Evolutionary conservation across 2,888 invertebrate species (phyloP), one percentile per base, ranked within the genome.

Genomic region (Mechanitis mazaeus): DNA sequence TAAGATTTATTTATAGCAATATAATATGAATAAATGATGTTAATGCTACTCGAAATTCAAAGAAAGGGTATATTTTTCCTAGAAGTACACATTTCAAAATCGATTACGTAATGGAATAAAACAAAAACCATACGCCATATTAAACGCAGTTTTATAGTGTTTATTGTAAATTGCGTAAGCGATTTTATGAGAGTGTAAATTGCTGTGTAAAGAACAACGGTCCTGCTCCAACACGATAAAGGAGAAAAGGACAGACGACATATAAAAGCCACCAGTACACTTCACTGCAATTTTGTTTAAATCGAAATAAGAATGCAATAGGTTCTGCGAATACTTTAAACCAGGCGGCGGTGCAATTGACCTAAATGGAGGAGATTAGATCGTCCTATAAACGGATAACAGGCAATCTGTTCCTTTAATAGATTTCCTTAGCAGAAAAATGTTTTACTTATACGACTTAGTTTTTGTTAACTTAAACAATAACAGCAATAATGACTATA

Each of bases 301-400:
- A 56, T 53, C 61, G 20, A 56, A 56, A 59, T 55, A 61, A 58
- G 55, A 58, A 54, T 42, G 58, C 54, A 58, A 56, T 61, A 45
- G 35, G 59, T 64, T 66, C 59, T 55, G 46, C 42, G 55, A 61
- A 59, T 54, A 42, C 55, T 59, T 61, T 33, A 63, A 54, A 63
- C 65, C 59, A 67, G 68, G 69, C 68, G 75, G 74, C 78, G 75
- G 75, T 75, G 77, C 79, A 81, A 74, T 72, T 81, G 83, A 81
- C 80, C 81, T 70, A 78, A 81, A 83, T 81, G 78, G 72, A 75
- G 70, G 69, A 74, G 72, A 74, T 75, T 75, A 74, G 70, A 76
- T 69, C 68, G 64, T 66, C 71, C 74, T 73, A 75, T 78, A 75
- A 74, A 77, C 68, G 68, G 67, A 70, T 71, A 74, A 78, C 71